Conservation (phyloP, 2,113 vertebrate species). For the Coracopsis vasa region DNA sequence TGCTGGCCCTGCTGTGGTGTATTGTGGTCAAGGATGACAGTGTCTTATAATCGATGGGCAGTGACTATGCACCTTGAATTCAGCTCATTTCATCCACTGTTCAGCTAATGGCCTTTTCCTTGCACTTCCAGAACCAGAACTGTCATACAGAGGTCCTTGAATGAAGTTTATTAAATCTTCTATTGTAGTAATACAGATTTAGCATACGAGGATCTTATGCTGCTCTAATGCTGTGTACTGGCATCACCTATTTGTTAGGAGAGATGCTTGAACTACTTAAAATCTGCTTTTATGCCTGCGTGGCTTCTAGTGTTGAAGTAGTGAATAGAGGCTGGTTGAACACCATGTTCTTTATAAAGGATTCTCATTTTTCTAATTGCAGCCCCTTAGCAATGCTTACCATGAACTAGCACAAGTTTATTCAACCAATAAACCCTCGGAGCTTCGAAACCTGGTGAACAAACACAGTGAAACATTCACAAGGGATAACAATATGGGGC, state of each 20-base stretch:
- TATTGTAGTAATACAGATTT: background rate
- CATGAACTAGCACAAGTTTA: slow-evolving; percentile 97
- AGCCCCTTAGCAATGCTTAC: slow-evolving; percentile 98
- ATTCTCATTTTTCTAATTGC: slow-evolving; percentile 23
- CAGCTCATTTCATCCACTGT: background rate
- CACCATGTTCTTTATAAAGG: background rate
- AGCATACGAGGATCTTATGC: background rate
- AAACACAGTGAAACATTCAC: slow-evolving; percentile 94
- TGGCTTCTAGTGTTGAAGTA: background rate
- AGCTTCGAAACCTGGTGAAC: slow-evolving; percentile 90
- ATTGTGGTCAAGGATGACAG: rapidly evolving
- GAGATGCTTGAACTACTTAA: background rate
- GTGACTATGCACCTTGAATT: background rate
- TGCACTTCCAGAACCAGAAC: background rate
- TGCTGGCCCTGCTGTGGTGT: background rate
- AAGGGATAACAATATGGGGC: slow-evolving; percentile 94
- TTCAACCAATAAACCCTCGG: slow-evolving; percentile 93
- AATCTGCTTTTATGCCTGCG: background rate
- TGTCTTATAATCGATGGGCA: background rate
- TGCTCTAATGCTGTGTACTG: background rate
- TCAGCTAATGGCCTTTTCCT: background rate
- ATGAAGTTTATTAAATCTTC: background rate
- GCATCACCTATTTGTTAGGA: background rate
- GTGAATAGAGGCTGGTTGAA: background rate
- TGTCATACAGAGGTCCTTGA: background rate